These are phyloP conservation scores for Anodontia alba DNA, from an alignment of 2,888 invertebrate genomes.

Conservation along the genomic window DNA sequence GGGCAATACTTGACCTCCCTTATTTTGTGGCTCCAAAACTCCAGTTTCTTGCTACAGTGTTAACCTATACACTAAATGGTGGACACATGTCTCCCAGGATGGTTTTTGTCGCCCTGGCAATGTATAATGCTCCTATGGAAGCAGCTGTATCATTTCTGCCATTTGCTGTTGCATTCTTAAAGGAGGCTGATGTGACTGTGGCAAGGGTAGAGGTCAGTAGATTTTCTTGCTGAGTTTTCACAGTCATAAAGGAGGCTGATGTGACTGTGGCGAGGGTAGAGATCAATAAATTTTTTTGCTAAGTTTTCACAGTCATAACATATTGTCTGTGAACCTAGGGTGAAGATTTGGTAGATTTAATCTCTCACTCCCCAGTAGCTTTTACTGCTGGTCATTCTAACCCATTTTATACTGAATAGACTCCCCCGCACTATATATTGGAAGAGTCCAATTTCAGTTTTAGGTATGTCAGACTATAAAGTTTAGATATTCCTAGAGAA, in stretches of 20 bases:
- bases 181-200: constrained; percentile 92
- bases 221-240: too few species aligned
- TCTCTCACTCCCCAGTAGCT: too few species aligned
- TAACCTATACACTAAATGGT: constrained; percentile 90
- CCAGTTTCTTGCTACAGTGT: constrained; percentile 92
- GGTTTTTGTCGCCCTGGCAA: constrained; percentile 90
- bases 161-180: constrained; percentile 92
- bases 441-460: too few species aligned
- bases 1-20: constrained; percentile 89
- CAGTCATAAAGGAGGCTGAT: constrained; percentile 91
- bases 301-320: constrained; percentile 92
- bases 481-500: too few species aligned
- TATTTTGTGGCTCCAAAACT: constrained; percentile 91
- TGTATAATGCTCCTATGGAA: constrained; percentile 93
- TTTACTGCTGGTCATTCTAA: too few species aligned
- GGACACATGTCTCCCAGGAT: constrained; percentile 89
- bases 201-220: constrained; percentile 88
- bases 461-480: too few species aligned
- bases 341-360: too few species aligned
- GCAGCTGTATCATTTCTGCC: constrained; percentile 96
- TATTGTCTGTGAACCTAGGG: too few species aligned
- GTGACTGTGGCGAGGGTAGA: constrained; percentile 91
- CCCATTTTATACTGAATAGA: too few species aligned
- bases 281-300: too few species aligned
- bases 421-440: too few species aligned